Evolutionary conservation across 1,140 invertebrate genomes (phyloP).

Genomic region (Drosophila persimilis): DNA sequence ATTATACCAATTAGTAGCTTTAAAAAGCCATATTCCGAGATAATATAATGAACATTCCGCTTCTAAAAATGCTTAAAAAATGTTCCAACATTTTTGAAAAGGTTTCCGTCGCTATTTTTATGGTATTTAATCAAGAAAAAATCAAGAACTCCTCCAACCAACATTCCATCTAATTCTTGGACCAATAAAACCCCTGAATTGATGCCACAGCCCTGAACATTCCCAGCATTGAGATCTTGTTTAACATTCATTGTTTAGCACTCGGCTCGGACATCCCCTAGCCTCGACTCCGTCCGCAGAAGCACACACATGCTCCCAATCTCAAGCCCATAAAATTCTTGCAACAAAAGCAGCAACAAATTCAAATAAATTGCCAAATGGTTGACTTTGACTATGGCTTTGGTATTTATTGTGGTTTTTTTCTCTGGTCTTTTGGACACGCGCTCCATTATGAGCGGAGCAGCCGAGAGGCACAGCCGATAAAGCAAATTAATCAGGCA

Average conservation of each 20-base stretch:
- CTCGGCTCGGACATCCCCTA: neutral
- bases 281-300: neutral
- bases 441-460: constrained; percentile 27
- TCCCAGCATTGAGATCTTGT: neutral
- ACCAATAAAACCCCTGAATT: too few relatives aligned
- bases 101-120: neutral
- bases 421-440: constrained; percentile 12
- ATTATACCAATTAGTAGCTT: too few relatives aligned
- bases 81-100: too few relatives aligned
- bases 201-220: too few relatives aligned
- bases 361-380: constrained; percentile 44
- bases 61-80: too few relatives aligned
- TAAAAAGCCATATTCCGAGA: too few relatives aligned
- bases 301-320: neutral
- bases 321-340: constrained; percentile 19
- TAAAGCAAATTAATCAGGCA: constrained; percentile 49
- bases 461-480: constrained; percentile 30
- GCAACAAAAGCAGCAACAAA: constrained; percentile 29
- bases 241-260: constrained; percentile 5
- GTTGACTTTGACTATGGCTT: constrained; percentile 1
- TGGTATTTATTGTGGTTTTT: neutral
- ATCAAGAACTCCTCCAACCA: too few relatives aligned
- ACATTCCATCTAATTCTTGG: too few relatives aligned
- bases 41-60: too few relatives aligned
- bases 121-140: neutral